These are phyloP conservation scores for Cantharis nigra DNA, from an alignment of 2,888 invertebrate species.

Conservation along the genomic window DNA sequence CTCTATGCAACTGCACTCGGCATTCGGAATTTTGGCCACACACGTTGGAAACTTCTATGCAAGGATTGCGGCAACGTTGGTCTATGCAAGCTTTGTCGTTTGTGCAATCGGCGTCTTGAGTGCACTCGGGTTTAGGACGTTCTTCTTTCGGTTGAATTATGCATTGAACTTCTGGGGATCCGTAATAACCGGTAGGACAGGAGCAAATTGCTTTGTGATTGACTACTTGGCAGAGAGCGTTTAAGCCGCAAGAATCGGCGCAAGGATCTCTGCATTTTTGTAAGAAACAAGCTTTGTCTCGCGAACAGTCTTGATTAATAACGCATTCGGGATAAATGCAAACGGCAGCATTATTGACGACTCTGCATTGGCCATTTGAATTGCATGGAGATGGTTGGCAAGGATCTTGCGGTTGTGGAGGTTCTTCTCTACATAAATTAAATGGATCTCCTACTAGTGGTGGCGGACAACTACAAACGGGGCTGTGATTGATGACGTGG, in stretches of 20 bases:
- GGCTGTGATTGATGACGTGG: constrained; percentile 80
- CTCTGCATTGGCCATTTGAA: constrained; percentile 79
- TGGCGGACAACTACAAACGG: constrained; percentile 79
- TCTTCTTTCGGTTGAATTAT: constrained; percentile 54
- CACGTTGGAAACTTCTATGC: constrained; percentile 64
- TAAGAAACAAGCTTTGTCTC: constrained; percentile 78
- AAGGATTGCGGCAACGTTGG: constrained; percentile 75
- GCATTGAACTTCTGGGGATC: constrained; percentile 79
- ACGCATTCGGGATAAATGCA: constrained; percentile 88
- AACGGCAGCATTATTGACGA: constrained; percentile 69
- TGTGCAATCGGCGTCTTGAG: constrained; percentile 76
- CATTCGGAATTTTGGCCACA: constrained; percentile 83
- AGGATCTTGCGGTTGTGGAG: constrained; percentile 66
- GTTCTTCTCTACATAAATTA: constrained; percentile 63
- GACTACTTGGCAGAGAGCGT: constrained; percentile 78
- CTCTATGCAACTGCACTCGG: constrained; percentile 76
- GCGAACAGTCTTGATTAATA: constrained; percentile 85
- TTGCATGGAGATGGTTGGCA: constrained; percentile 86
- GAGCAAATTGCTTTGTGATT: constrained; percentile 84
- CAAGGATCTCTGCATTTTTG: constrained; percentile 87
- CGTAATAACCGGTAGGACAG: constrained; percentile 78
- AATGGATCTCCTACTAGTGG: constrained; percentile 82
- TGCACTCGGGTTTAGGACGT: constrained; percentile 73
- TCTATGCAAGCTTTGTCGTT: constrained; percentile 84
- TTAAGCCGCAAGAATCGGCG: constrained; percentile 79